A percentile compares a stretch with the other conserved stretches of the same genome.
Evolutionary conservation across 92 coral and sea anemone genomes (phyloP).

Genomic region (Parazoanthus darwini): DNA sequence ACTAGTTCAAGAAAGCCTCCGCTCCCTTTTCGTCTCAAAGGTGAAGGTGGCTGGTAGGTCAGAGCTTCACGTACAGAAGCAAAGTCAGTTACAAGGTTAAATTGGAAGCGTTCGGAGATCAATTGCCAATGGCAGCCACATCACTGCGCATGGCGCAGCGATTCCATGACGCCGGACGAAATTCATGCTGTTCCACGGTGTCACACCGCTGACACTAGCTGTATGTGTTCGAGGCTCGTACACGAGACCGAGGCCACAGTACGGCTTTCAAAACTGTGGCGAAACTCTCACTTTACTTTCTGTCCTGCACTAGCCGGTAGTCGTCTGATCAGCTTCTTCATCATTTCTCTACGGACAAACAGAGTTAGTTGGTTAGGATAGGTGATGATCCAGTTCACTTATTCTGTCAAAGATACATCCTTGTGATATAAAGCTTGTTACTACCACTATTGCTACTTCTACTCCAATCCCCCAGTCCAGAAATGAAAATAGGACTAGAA

Average conservation of each 20-base stretch:
- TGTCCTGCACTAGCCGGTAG: conserved; percentile 36
- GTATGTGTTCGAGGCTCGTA: background rate
- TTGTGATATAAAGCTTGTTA: too few species aligned
- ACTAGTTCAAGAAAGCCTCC: background rate
- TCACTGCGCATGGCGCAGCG: background rate
- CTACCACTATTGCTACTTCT: too few species aligned
- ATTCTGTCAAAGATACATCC: too few species aligned
- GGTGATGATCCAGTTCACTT: too few species aligned
- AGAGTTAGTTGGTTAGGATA: background rate
- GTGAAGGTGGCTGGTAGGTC: background rate
- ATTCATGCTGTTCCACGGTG: background rate
- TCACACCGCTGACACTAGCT: background rate
- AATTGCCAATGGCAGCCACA: too few species aligned
- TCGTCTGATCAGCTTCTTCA: conserved; percentile 66
- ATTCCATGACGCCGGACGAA: background rate
- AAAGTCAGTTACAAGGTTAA: too few species aligned
- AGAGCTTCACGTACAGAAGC: background rate
- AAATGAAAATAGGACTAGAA: too few species aligned
- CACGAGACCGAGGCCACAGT: background rate
- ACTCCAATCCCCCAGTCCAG: too few species aligned
- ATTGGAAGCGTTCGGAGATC: too few species aligned
- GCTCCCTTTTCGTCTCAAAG: background rate
- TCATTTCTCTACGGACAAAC: conserved; percentile 48
- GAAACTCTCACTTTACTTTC: background rate
- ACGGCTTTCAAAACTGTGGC: background rate